These are phyloP conservation scores for Laticauda laticaudata DNA, from an alignment of 2,113 vertebrate species.

Conservation along the genomic window DNA sequence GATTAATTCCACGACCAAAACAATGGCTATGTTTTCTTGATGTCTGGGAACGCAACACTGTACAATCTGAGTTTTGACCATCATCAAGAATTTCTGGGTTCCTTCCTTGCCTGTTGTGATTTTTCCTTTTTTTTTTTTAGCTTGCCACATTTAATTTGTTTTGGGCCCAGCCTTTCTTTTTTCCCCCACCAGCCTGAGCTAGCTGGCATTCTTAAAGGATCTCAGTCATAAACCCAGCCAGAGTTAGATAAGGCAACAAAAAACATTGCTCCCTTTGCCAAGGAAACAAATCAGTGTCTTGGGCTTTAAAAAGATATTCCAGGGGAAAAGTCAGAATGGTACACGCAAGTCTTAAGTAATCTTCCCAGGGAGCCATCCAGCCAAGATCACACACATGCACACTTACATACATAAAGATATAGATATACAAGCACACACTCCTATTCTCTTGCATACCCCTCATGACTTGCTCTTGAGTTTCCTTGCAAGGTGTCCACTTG, in stretches of 20 bases:
- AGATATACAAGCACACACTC: constrained; percentile 19
- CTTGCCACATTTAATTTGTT: constrained; percentile 46
- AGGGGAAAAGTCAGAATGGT: constrained; percentile 57
- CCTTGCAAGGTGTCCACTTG: constrained; percentile 65
- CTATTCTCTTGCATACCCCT: constrained; percentile 53
- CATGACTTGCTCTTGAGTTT: constrained; percentile 60
- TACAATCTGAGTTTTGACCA: constrained; percentile 49
- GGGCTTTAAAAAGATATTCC: constrained; percentile 49
- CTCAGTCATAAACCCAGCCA: constrained; percentile 76
- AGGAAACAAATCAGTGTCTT: constrained; percentile 72
- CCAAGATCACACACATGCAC: constrained; percentile 33
- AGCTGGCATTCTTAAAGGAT: constrained; percentile 57
- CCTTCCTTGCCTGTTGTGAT: constrained; percentile 46
- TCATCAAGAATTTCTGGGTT: constrained; percentile 50
- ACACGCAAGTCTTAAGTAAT: constrained; percentile 60
- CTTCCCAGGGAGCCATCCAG: constrained; percentile 55
- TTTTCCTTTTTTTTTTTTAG: constrained; percentile 20
- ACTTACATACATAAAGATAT: constrained; percentile 37
- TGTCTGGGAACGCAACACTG: constrained; percentile 52
- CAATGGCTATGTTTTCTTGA: constrained; percentile 62
- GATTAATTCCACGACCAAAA: constrained; percentile 50
- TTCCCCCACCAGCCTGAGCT: constrained; percentile 54
- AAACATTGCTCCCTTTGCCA: constrained; percentile 75
- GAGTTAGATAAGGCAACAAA: constrained; percentile 81
- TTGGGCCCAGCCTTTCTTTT: constrained; percentile 42